Percentiles rank a stretch among this genome's conserved stretches.
phyloP scores from a whole-genome alignment of 2,113 vertebrate species.

The Rostratula benghalensis region DNA sequence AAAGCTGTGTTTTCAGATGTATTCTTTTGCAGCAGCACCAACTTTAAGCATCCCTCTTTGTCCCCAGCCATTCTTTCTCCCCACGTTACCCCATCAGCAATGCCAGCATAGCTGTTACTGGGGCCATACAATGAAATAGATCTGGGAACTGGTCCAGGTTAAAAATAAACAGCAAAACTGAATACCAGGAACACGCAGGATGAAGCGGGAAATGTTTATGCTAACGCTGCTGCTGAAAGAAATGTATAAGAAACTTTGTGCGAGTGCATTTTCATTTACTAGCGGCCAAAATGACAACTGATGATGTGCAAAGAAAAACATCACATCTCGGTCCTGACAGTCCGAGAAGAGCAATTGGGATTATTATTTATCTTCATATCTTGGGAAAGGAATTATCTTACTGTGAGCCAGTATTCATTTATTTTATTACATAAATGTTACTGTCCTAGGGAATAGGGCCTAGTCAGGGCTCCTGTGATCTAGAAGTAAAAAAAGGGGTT shows the following conservation, averaged over 20 bases:
- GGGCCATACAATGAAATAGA: conserved; percentile 31
- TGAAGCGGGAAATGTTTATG: conserved; percentile 11
- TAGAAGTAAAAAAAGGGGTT: not conserved
- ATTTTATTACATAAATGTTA: not conserved
- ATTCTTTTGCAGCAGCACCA: not conserved
- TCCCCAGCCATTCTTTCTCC: conserved; percentile 27
- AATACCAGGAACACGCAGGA: conserved; percentile 24
- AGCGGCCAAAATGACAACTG: not conserved
- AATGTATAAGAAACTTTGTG: not conserved
- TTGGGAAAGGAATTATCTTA: not conserved
- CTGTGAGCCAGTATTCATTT: not conserved
- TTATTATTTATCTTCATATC: not conserved
- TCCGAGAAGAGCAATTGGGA: not conserved
- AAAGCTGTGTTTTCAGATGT: conserved; percentile 34
- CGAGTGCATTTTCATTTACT: not conserved
- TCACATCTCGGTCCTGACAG: not conserved
- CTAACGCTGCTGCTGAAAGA: not conserved
- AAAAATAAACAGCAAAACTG: conserved; percentile 61
- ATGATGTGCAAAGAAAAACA: not conserved
- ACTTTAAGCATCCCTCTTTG: conserved; percentile 25
- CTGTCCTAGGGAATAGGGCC: not conserved
- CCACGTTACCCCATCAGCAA: not conserved
- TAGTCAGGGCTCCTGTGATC: not conserved
- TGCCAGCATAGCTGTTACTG: conserved; percentile 20
- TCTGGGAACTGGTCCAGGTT: conserved; percentile 41